Base-by-base conservation (phyloP, 2,888 invertebrate species). In the Phorcus lineatus region DNA sequence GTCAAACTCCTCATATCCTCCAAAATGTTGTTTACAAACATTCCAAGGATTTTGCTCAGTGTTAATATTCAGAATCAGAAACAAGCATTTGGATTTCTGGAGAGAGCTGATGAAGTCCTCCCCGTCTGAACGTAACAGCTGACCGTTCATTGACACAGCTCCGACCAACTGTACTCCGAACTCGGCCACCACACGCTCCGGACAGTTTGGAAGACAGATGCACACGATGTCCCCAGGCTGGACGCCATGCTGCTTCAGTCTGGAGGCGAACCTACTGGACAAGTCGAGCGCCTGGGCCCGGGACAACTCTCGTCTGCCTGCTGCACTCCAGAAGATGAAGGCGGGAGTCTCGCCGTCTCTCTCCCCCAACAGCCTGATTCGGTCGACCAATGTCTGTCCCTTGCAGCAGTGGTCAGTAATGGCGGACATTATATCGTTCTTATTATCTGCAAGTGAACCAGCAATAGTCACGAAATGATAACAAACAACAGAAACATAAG, bases 131-230 rank as follows among this genome's bases (percentile, higher is more conserved):
- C 81, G 80, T 13, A 83, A 57, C 16, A 84, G 40, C 74, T 84
- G 83, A 13, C 82, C 84, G 55, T 83, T 84, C 78, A 83, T 79
- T 1, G 84, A 77, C 16, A 79, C 53, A 22, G 80, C 81, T 17
- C 84, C 84, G n/a, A 79, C 67, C 31, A 82, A 75, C 0, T 77
- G 53, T 11, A 79, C 78, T 16, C 82, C 84, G 47, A 83, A 77
- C 17, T 83, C 83, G 17, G 79, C 80, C n/a, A 84, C 78, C 57
- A 84, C 77, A 28, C 84, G 77, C 75, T 84, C 84, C 13, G 81
- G 55, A 22, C 80, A 80, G 74, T 84, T 84, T 6, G 82, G 83
- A 31, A 84, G 53, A 1, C 82, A 31, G 53, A 80, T 79, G 66
- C 84, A 81, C 28, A 82, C 78, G 17, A 80, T 80, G 19, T 79